Base-by-base conservation (phyloP, 2,888 invertebrate species). In the Trichopoda pennipes region DNA sequence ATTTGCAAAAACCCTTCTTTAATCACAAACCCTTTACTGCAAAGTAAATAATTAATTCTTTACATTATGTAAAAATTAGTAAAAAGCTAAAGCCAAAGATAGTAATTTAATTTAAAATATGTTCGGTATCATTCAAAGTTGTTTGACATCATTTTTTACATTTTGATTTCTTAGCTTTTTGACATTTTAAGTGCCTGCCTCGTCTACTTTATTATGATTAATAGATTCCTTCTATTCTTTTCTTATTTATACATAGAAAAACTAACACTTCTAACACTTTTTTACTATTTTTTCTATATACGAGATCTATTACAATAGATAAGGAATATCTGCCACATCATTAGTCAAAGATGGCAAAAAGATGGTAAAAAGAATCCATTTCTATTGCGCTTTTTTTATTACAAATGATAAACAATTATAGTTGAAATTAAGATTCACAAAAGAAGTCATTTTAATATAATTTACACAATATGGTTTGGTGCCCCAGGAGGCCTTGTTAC, bases 391-490 rank as follows among this genome's bases (percentile, higher is more conserved):
- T 35, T 10, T 35, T 16, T 6, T 44, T 14, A 6, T 44, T 44
- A 44, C 51, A 63, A 74, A 74, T 80, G 38, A 63, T 63, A 53
- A 51, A 63, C 49, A 63, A 74, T 74, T 74, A 69, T 32, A 51
- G 38, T 44, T 19, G 58, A 49, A 72, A 35, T 21, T 21, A 35
- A 49, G 64, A 55, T 10, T 17, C 14, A n/a, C 51, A 14, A 21
- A 47, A 55, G 12, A 19, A 55, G n/a, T 23, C 21, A 42, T 23
- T 38, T 12, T n/a, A 35, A 10, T 16, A 38, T 3, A 28, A 42
- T n/a, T 23, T 42, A 12, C 14, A 38, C 16, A n/a, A 23, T 3
- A 12, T 7, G 23, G 23, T 8, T 8, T 12, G 7, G 1, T 28
- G 47, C 64, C 64, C 35, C 73, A 55, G 80, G 80, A 64, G 64